These are phyloP conservation scores for Julus scandinavius DNA, from an alignment of 2,888 invertebrate genomes.

Conservation along the genomic window DNA sequence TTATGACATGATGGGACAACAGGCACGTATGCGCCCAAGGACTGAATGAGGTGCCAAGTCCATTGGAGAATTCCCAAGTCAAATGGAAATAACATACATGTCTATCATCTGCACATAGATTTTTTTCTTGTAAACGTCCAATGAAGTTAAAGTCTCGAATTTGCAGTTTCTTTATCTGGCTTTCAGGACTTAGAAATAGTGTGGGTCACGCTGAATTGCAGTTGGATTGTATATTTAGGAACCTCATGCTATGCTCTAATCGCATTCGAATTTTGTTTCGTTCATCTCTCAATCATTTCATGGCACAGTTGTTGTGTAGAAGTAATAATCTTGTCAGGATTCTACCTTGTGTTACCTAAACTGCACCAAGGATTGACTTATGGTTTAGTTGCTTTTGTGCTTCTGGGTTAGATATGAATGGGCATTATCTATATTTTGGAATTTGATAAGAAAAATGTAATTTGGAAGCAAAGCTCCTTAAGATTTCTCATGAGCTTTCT, in stretches of 20 bases:
- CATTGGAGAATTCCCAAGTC: not conserved
- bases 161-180: not conserved
- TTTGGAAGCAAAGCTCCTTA: slow-evolving; percentile 13
- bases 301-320: not conserved
- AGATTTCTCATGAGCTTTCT: not conserved
- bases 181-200: not conserved
- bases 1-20: not conserved
- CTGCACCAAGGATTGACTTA: not conserved
- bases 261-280: not conserved
- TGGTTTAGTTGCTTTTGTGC: slow-evolving; percentile 15
- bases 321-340: not conserved
- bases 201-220: not conserved
- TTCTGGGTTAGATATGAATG: not conserved
- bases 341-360: not conserved
- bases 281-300: slow-evolving; percentile 7
- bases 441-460: not conserved
- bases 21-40: not conserved
- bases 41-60: not conserved
- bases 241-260: not conserved
- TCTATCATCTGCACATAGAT: not conserved
- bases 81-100: not conserved
- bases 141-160: not conserved
- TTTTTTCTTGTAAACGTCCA: not conserved
- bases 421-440: not conserved
- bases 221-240: not conserved